Evolutionary conservation across 2,888 invertebrate genomes (phyloP), one percentile per base, ranked within the genome.

Genomic region (Drosophila meridiana): DNA sequence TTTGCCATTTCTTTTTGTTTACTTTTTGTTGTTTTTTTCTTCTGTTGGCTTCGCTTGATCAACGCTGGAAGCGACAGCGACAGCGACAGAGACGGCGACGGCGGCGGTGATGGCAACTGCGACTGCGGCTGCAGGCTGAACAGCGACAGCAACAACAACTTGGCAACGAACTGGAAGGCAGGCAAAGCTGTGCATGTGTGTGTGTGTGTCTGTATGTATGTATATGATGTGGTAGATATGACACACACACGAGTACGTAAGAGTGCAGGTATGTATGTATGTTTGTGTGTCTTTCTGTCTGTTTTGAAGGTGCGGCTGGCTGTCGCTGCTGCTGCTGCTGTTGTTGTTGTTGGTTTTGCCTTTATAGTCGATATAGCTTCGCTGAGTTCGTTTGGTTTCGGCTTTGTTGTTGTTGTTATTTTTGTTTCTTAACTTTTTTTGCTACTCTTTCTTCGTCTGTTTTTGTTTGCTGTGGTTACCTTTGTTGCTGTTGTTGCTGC

Each of bases 291-390:
- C 9, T n/a, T 11, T 64, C 62, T 69, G 66, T 65, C 68, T 70
- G 69, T 75, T 73, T 73, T 73, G 72, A 90, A 87, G 87, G 87
- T 87, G 87, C 87, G 90, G 90, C 90, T 58, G 69, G 56, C 71
- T 52, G 64, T 43, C 70, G 71, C 34, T 7, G 50, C 2, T 14
- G 50, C 32, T 42, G 43, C 7, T 47, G 45, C 6, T 47, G 28
- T 0, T 26, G 53, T 3, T 52, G 64, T 14, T 61, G 83, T 62
- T 69, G 78, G 59, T 65, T 68, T 59, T 83, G 75, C 60, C 61
- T 69, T 70, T 76, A 83, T 82, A 67, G 83, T 61, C 77, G 73
- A 83, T 77, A 76, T 87, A 79, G 69, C 82, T 77, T 61, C 57
- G 78, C 71, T 71, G 81, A 78, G 75, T 84, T 80, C 60, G 87